phyloP scores from a whole-genome alignment of 2,888 invertebrate genomes.

The Lithophane leautieri region DNA sequence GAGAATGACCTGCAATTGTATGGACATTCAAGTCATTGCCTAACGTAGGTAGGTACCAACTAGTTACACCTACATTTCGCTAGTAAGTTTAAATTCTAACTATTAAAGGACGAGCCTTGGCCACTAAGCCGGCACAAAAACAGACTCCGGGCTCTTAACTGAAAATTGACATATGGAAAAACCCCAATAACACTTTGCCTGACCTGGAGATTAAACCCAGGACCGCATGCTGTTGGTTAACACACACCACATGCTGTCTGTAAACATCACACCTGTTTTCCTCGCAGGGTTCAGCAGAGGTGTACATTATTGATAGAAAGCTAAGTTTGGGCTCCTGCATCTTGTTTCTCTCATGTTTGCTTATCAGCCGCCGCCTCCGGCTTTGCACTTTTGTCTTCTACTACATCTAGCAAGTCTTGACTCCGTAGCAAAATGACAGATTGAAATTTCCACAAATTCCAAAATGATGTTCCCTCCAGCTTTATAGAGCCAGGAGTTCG shows the following conservation, averaged over 20 bases:
- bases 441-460: constrained; percentile 33
- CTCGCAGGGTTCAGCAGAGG: neutral
- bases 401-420: constrained; percentile 23
- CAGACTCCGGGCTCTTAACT: neutral
- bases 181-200: neutral
- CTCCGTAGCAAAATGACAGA: constrained; percentile 22
- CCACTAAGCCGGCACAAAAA: neutral
- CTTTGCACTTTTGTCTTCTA: constrained; percentile 14
- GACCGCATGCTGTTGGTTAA: neutral
- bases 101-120: neutral
- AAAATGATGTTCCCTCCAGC: constrained; percentile 13
- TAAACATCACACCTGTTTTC: neutral
- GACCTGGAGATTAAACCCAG: neutral
- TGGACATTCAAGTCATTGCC: neutral
- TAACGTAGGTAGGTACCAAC: neutral
- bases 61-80: neutral
- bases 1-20: neutral
- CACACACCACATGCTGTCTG: neutral
- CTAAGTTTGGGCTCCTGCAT: neutral
- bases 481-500: neutral
- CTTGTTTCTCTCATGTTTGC: neutral
- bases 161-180: neutral
- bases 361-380: neutral
- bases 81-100: neutral
- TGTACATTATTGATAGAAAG: neutral